These are phyloP conservation scores for Drosophila mettleri DNA, from an alignment of 2,888 invertebrate genomes.

Conservation along the genomic window DNA sequence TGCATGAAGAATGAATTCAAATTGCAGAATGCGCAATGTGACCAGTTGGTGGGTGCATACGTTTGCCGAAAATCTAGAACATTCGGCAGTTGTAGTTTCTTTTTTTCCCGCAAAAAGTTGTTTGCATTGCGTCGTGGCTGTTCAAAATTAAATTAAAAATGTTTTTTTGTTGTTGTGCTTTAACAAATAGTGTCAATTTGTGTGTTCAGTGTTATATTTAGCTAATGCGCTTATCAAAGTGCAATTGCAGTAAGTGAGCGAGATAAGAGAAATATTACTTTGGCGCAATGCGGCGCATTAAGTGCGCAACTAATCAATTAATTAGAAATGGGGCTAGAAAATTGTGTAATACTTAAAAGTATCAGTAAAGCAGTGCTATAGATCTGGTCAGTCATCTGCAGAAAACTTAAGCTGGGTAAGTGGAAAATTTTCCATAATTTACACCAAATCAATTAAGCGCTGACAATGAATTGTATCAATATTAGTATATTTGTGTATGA, in stretches of 20 bases:
- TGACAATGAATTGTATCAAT: conserved; percentile 68
- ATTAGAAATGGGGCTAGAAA: conserved; percentile 14
- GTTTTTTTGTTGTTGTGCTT: not conserved
- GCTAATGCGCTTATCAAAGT: conserved; percentile 29
- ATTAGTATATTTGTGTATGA: conserved; percentile 31
- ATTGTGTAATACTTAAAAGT: not conserved
- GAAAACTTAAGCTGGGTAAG: conserved; percentile 42
- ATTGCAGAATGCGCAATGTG: not conserved
- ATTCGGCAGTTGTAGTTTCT: not conserved
- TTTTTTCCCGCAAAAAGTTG: conserved; percentile 7
- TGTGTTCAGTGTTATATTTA: conserved; percentile 18
- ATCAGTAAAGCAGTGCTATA: not conserved
- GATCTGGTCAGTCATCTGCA: conserved; percentile 1
- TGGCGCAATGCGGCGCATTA: conserved; percentile 13
- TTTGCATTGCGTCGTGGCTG: not conserved
- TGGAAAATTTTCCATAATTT: conserved; percentile 74
- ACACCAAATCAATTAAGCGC: conserved; percentile 60
- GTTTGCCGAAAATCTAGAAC: not conserved
- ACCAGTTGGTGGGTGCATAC: not conserved
- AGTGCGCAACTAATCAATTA: conserved; percentile 25
- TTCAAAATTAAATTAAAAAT: not conserved
- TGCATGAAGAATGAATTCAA: not conserved
- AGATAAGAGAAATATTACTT: conserved; percentile 16
- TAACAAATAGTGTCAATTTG: not conserved
- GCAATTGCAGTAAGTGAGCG: conserved; percentile 17